Base-by-base conservation (phyloP, 1,140 invertebrate species). In the Rhynchophorus ferrugineus region DNA sequence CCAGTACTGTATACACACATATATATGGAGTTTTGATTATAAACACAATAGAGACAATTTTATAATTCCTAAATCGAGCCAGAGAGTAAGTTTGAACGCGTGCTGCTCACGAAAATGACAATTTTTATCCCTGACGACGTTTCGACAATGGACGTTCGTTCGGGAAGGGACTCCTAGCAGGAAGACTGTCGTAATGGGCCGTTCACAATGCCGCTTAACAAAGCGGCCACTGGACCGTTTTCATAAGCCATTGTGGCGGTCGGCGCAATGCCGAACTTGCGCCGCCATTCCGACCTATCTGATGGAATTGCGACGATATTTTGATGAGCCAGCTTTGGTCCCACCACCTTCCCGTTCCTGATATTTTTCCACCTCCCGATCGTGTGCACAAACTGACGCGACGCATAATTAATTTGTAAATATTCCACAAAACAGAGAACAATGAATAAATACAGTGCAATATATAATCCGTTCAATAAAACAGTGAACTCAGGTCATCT, bases 81-180 rank as follows among this genome's bases (percentile, higher is more conserved):
- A n/a, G n/a, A n/a, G n/a, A 52, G 59, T 62, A 62, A 56, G 61
- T 62, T 62, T 61, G 60, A 64, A 60, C 54, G 58, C 62, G 62
- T 60, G 62, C 60, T 54, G 56, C 60, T 58, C 51, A 39, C 42
- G 51, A 54, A 58, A 64, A 64, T 62, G 48, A 62, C 58, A 50
- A 64, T 64, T 64, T 64, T 64, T 61, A 64, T 64, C 62, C 62
- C 61, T 64, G 62, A 64, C 59, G 61, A 61, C 61, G 52, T 61
- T 61, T 60, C 62, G 56, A 64, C 62, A 64, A 64, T 64, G 48
- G 29, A 17, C 41, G 48, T 60, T 64, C 62, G 62, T 64, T 64
- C 46, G 39, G 48, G 17, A 8, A 35, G 21, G 34, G 43, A 13
- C 22, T n/a, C 8, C 36, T 46, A 39, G 48, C 47, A 64, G 58